A percentile compares a stretch with the other conserved stretches of the same genome.
Conservation (phyloP, 2,888 invertebrate genomes). For the Acrobasis suavella region DNA sequence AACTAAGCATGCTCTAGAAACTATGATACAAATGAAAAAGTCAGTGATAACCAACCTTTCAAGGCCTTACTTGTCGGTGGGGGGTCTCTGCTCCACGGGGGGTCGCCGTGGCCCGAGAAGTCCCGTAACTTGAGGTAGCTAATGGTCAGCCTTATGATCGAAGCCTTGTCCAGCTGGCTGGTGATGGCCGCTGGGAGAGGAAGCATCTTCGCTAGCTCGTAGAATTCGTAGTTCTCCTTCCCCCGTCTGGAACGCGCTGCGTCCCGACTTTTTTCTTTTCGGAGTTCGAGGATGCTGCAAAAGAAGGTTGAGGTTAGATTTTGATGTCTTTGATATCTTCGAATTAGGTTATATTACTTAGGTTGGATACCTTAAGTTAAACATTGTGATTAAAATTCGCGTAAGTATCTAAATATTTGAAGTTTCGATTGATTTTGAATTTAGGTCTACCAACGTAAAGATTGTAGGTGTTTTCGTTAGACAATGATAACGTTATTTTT, state of each 20-base stretch:
- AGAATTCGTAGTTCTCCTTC: constrained; percentile 98
- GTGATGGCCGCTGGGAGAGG: constrained; percentile 95
- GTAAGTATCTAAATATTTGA: too few species aligned
- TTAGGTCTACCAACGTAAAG: too few species aligned
- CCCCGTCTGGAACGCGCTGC: constrained; percentile 95
- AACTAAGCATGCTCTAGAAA: neutral
- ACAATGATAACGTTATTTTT: too few species aligned
- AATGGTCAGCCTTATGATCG: constrained; percentile 97
- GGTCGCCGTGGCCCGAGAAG: constrained; percentile 97
- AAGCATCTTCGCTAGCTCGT: constrained; percentile 97
- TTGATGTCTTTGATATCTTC: neutral
- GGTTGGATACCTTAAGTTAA: too few species aligned
- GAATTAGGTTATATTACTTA: neutral
- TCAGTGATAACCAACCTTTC: constrained; percentile 83
- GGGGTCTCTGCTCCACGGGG: constrained; percentile 95
- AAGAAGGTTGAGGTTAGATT: constrained; percentile 47
- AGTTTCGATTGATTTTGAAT: too few species aligned
- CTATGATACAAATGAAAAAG: constrained; percentile 9
- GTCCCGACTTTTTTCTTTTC: constrained; percentile 96
- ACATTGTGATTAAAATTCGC: too few species aligned
- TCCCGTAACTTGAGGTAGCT: constrained; percentile 97
- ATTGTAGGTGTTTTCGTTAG: too few species aligned
- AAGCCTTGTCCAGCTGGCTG: constrained; percentile 96
- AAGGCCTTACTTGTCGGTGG: constrained; percentile 90
- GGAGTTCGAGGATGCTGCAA: constrained; percentile 94